phyloP scores from a whole-genome alignment of 2,888 invertebrate species.

The Ommatoiulus sabulosus region DNA sequence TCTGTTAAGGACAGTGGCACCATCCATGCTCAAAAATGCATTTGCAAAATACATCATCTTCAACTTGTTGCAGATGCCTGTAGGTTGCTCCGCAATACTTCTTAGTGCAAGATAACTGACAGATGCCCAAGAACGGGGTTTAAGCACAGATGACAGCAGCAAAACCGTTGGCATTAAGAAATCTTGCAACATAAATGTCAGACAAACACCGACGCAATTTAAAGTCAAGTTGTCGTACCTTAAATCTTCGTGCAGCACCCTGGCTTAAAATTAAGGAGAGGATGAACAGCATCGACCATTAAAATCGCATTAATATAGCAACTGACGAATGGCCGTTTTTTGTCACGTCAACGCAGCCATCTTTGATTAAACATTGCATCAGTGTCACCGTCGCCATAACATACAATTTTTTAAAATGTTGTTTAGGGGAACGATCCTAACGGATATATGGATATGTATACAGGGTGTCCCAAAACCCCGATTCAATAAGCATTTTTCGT shows the following conservation, averaged over 20 bases:
- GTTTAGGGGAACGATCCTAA: too few relatives aligned
- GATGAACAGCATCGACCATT: not conserved
- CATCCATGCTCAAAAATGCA: too few relatives aligned
- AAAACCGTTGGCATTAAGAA: not conserved
- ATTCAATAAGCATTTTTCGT: too few relatives aligned
- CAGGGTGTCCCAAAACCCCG: too few relatives aligned
- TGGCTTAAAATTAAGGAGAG: not conserved
- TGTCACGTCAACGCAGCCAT: not conserved
- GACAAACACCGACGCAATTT: not conserved
- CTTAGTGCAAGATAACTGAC: too few relatives aligned
- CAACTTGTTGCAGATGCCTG: too few relatives aligned
- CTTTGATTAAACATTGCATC: not conserved
- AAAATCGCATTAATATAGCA: not conserved
- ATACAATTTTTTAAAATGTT: too few relatives aligned
- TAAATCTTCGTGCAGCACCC: not conserved
- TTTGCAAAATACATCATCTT: too few relatives aligned
- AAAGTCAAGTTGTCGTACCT: not conserved
- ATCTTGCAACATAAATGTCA: slow-evolving; percentile 20
- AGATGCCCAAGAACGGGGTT: not conserved
- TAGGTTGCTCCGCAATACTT: too few relatives aligned
- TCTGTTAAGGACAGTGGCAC: too few relatives aligned
- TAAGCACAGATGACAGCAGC: not conserved
- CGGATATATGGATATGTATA: too few relatives aligned
- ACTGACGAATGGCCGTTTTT: not conserved
- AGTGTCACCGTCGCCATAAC: not conserved